Evolutionary conservation across 2,888 invertebrate genomes (phyloP).

Genomic region (Eupeodes luniger): DNA sequence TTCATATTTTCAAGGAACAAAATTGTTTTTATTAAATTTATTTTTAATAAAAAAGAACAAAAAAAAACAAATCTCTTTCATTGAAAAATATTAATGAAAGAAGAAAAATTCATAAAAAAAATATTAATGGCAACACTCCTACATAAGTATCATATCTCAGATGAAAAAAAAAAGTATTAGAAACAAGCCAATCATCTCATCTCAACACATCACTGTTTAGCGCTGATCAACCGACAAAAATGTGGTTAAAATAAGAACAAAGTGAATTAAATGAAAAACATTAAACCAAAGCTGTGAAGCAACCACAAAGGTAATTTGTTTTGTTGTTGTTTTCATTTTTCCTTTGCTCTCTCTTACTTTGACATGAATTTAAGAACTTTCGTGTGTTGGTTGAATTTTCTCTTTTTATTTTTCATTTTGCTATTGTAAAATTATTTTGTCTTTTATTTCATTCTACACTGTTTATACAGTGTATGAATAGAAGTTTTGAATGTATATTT

Average conservation of each 20-base stretch:
- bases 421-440: not conserved
- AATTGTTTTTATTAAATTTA: too few species aligned
- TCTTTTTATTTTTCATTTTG: not conserved
- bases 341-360: not conserved
- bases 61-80: too few species aligned
- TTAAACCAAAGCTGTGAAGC: constrained; percentile 30
- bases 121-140: constrained; percentile 11
- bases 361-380: constrained; percentile 10
- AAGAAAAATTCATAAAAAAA: not conserved
- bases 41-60: too few species aligned
- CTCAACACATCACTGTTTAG: constrained; percentile 37
- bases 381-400: not conserved
- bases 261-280: constrained; percentile 56
- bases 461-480: constrained; percentile 19
- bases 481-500: not conserved
- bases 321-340: not conserved
- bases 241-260: constrained; percentile 60
- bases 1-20: too few species aligned
- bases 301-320: constrained; percentile 17
- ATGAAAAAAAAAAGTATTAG: constrained; percentile 9
- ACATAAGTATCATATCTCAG: not conserved
- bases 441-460: constrained; percentile 14
- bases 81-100: too few species aligned
- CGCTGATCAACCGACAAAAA: constrained; percentile 57
- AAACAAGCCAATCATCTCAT: constrained; percentile 41